Base-by-base conservation (phyloP, 2,113 vertebrate species). In the Tretioscincus oriximinensis region DNA sequence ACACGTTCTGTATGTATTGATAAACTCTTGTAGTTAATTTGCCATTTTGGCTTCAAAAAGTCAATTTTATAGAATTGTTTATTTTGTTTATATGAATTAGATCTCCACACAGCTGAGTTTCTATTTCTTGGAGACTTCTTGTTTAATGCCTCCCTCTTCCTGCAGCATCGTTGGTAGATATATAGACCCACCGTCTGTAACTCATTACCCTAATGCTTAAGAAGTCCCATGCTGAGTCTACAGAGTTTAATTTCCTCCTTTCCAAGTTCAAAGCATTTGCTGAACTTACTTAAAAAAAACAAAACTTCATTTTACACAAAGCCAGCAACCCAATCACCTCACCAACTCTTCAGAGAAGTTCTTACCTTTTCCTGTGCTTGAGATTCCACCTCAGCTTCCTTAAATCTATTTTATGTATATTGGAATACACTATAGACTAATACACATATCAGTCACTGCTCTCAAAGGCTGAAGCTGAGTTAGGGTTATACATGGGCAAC, bases 161-260 rank as follows among this genome's bases (percentile, higher is more conserved):
- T 91, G 77, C 85, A 91, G 85, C 88, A 87, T 86, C 85, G 90
- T 90, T 93, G 89, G 87, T 92, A 89, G 91, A 87, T 0, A 90
- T 88, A 86, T 90, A 88, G 87, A 87, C 89, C 90, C 92, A 90
- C 91, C 85, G 92, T 88, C 85, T 84, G 91, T 88, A 88, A 91
- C 89, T 87, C 89, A 93, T 92, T 91, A 91, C 54, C 60, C 84
- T 72, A 76, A 26, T 77, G 77, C 86, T 88, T 93, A 92, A 93
- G 83, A 86, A 91, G 87, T 89, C 91, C 90, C 91, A 92, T 82
- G 89, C 87, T 83, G 84, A 91, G 81, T 76, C 72, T 68, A 85
- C 88, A 70, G 67, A 79, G 58, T 80, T 80, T 80, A 80, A 80
- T 80, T 80, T 80, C 77, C 77, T 79, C 31, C 67, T 47, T 51